Evolutionary conservation across 1,140 invertebrate species (phyloP).

Genomic region (Dolichoris vasculosae): DNA sequence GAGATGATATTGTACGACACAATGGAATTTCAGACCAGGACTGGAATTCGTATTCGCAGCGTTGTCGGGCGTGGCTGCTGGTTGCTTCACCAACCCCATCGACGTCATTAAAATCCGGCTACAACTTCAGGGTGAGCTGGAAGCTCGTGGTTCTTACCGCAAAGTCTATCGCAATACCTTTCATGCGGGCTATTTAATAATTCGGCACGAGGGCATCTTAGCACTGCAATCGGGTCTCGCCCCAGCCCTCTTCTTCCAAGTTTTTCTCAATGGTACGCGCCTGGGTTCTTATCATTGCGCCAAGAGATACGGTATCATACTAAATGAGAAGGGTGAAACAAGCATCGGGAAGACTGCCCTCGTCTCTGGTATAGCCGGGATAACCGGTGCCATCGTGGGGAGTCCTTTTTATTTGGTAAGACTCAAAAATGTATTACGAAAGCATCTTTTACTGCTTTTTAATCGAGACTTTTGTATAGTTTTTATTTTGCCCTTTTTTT

Average conservation of each 20-base stretch:
- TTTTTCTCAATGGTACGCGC: constrained; percentile 82
- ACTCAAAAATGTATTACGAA: background rate
- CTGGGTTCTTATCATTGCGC: constrained; percentile 86
- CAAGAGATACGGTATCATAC: constrained; percentile 82
- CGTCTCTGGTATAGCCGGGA: constrained; percentile 83
- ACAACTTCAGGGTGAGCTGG: constrained; percentile 92
- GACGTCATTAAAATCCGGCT: constrained; percentile 94
- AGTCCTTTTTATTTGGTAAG: constrained; percentile 89
- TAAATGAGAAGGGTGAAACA: constrained; percentile 81
- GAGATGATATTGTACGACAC: background rate
- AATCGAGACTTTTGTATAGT: background rate
- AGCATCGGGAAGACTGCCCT: constrained; percentile 80
- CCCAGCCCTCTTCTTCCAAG: constrained; percentile 85
- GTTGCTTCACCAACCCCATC: constrained; percentile 83
- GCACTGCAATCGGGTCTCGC: constrained; percentile 91
- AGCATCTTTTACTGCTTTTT: too few relatives aligned
- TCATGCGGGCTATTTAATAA: constrained; percentile 81
- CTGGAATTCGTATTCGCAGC: constrained; percentile 79
- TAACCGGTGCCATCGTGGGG: constrained; percentile 83
- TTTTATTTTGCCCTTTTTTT: background rate
- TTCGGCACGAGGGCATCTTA: constrained; percentile 79
- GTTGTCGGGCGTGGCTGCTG: constrained; percentile 79
- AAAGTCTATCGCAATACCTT: constrained; percentile 80
- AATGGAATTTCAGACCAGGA: constrained; percentile 58
- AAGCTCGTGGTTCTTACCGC: constrained; percentile 80